Evolutionary conservation across 2,113 vertebrate species (phyloP).

Genomic region (Ceyx margarethae): DNA sequence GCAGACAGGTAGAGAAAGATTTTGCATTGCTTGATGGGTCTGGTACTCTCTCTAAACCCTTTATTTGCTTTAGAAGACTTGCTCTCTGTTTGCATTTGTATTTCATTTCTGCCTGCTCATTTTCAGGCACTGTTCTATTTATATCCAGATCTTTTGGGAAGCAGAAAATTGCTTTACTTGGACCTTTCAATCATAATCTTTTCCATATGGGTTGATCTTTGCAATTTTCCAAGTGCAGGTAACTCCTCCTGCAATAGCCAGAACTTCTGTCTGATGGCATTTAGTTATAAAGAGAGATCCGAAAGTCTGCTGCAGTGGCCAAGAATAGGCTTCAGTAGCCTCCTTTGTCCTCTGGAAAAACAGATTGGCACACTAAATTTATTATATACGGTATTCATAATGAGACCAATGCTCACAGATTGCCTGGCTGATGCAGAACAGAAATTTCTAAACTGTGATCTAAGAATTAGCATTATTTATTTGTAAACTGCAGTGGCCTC

Average conservation of each 20-base stretch:
- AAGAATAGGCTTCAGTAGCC: neutral
- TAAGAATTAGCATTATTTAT: conserved; percentile 50
- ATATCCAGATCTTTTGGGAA: conserved; percentile 45
- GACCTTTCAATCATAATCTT: conserved; percentile 46
- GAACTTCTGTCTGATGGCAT: neutral
- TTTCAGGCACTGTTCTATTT: conserved; percentile 47
- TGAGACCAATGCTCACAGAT: neutral
- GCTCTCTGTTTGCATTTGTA: neutral
- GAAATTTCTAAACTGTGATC: neutral
- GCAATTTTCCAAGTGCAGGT: conserved; percentile 27
- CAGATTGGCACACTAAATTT: neutral
- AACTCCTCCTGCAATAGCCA: neutral
- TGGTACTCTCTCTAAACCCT: neutral
- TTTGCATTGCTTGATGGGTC: neutral
- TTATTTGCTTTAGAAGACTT: conserved; percentile 1
- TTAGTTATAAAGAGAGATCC: neutral
- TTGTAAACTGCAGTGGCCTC: neutral
- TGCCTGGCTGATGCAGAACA: conserved; percentile 53
- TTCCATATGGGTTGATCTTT: conserved; percentile 37
- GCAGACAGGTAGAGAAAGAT: neutral
- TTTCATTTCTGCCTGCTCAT: conserved; percentile 36
- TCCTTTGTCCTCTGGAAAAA: neutral
- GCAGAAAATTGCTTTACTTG: conserved; percentile 56
- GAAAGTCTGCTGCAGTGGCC: neutral
- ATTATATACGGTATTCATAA: neutral